Conservation (phyloP, 2,797 vertebrate genomes). For the Sus cebifrons region DNA sequence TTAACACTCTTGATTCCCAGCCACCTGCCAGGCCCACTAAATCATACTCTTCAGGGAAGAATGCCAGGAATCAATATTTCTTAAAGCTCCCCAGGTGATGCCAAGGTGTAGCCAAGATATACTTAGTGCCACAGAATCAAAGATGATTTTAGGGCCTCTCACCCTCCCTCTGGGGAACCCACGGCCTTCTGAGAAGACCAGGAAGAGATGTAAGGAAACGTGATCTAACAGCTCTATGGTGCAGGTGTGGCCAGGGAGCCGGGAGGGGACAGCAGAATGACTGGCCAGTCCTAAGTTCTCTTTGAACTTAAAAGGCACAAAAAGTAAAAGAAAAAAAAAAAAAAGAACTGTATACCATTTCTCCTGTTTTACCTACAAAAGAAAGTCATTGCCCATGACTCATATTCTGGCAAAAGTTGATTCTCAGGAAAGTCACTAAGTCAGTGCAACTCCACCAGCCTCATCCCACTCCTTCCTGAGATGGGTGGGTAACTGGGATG, state of each 20-base stretch:
- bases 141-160: background rate
- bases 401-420: background rate
- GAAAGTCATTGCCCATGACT: background rate
- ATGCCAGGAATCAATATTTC: background rate
- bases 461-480: background rate
- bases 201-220: background rate
- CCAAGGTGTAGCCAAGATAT: background rate
- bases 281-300: background rate
- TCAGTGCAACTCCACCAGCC: background rate
- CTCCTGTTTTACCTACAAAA: constrained; percentile 44
- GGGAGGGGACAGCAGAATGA: background rate
- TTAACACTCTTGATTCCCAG: background rate
- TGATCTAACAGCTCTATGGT: background rate
- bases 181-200: background rate
- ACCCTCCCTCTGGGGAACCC: background rate
- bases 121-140: background rate
- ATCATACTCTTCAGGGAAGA: background rate
- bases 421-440: constrained; percentile 47
- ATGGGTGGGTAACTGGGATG: background rate
- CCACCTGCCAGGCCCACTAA: background rate
- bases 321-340: background rate
- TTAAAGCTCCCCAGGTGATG: background rate
- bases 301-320: background rate
- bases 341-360: background rate
- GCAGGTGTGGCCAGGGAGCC: background rate